phyloP scores from a whole-genome alignment of 1,140 invertebrate species.

The Sipha flava region DNA sequence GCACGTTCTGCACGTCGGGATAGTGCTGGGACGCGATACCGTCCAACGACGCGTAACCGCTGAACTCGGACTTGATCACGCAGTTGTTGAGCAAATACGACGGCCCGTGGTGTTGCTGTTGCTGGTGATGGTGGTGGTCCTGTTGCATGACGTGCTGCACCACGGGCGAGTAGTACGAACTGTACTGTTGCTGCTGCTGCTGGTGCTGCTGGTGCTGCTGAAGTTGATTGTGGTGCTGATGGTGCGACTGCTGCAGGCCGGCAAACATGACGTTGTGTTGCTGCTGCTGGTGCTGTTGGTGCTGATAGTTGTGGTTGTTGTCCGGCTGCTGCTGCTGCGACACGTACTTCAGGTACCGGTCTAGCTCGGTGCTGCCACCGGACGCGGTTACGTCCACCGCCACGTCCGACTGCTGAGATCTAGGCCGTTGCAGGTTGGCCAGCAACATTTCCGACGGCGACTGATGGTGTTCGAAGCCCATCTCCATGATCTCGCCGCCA shows the following conservation, averaged over 20 bases:
- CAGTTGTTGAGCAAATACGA: conserved; percentile 16
- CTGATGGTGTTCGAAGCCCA: conserved; percentile 5
- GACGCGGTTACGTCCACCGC: neutral
- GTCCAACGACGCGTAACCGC: neutral
- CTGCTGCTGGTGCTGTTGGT: conserved; percentile 36
- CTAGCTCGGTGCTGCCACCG: conserved; percentile 47
- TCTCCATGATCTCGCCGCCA: conserved; percentile 26
- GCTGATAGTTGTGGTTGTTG: conserved; percentile 38
- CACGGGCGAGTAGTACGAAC: neutral
- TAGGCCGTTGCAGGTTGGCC: conserved; percentile 6
- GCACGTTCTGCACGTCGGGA: conserved; percentile 1
- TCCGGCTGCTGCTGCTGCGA: conserved; percentile 35
- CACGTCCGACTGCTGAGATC: conserved; percentile 28
- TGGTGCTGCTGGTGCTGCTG: conserved; percentile 7
- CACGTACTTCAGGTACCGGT: conserved; percentile 57
- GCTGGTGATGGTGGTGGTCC: neutral
- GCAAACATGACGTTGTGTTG: conserved; percentile 16
- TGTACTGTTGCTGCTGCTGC: conserved; percentile 33
- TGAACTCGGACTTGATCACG: conserved; percentile 4
- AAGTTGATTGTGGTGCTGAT: neutral
- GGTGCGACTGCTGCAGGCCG: neutral
- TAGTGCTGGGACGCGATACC: neutral
- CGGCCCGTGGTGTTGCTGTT: neutral
- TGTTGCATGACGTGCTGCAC: conserved; percentile 1
- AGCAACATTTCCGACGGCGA: conserved; percentile 19